Evolutionary conservation across 2,797 vertebrate species (phyloP).

Genomic region (Luscinia luscinia): DNA sequence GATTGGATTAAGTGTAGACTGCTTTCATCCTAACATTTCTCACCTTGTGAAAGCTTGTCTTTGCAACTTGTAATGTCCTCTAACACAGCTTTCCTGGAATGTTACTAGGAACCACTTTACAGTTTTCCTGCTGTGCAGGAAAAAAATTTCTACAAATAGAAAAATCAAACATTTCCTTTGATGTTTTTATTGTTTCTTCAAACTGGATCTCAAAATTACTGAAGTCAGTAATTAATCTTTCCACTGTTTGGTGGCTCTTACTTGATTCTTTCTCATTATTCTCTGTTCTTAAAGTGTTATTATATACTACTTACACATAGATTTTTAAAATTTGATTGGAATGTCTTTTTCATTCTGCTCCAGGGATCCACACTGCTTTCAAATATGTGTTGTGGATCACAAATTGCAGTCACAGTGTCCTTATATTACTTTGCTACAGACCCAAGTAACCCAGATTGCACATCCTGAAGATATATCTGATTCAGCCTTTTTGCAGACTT

Average conservation of each 20-base stretch:
- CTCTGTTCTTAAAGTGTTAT: background rate
- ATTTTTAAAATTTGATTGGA: background rate
- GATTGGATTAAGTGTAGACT: background rate
- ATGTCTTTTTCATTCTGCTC: background rate
- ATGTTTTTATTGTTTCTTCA: background rate
- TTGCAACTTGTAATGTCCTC: background rate
- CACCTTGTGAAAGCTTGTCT: background rate
- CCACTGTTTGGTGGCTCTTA: background rate
- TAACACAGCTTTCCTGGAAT: background rate
- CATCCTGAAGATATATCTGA: background rate
- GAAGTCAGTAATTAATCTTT: background rate
- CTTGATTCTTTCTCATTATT: background rate
- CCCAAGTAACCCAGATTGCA: background rate
- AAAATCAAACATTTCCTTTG: background rate
- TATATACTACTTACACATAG: background rate
- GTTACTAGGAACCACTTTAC: background rate
- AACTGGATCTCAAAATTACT: background rate
- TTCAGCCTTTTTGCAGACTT: background rate
- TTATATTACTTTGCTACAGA: background rate
- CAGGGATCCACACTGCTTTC: background rate
- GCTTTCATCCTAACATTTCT: background rate
- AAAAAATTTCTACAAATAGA: background rate
- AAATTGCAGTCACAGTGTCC: background rate
- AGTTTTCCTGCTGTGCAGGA: background rate
- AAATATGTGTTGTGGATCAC: background rate